phyloP scores from a whole-genome alignment of 2,113 vertebrate genomes.

The Theristicus caerulescens region DNA sequence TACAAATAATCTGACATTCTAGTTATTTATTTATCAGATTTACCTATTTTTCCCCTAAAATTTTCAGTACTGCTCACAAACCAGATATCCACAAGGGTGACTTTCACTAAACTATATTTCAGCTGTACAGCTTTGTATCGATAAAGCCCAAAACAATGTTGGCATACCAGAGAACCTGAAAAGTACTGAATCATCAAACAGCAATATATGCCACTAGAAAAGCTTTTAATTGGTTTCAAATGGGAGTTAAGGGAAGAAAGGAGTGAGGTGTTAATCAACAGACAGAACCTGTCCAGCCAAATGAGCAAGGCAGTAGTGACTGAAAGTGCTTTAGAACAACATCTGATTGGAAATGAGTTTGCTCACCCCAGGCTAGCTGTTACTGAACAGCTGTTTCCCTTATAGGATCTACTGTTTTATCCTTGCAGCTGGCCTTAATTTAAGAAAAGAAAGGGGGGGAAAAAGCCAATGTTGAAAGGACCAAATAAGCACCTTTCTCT shows the following conservation, averaged over 20 bases:
- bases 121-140: background rate
- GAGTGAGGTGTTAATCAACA: background rate
- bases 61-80: background rate
- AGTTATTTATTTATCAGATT: background rate
- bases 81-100: background rate
- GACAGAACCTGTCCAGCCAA: background rate
- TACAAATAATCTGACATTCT: constrained; percentile 17
- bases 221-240: background rate
- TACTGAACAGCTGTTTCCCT: background rate
- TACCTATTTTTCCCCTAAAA: background rate
- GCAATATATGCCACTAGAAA: background rate
- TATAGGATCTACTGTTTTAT: background rate
- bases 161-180: background rate
- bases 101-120: background rate
- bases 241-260: background rate
- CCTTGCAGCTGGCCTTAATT: background rate
- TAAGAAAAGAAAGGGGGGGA: background rate
- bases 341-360: background rate
- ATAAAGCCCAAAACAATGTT: background rate
- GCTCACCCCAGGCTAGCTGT: background rate
- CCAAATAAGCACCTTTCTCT: background rate
- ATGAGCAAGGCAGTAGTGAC: background rate
- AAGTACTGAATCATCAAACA: background rate
- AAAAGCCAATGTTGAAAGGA: background rate
- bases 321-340: background rate